Evolutionary conservation across 1,140 invertebrate species (phyloP).

Genomic region (Drosophila parabipectinata): DNA sequence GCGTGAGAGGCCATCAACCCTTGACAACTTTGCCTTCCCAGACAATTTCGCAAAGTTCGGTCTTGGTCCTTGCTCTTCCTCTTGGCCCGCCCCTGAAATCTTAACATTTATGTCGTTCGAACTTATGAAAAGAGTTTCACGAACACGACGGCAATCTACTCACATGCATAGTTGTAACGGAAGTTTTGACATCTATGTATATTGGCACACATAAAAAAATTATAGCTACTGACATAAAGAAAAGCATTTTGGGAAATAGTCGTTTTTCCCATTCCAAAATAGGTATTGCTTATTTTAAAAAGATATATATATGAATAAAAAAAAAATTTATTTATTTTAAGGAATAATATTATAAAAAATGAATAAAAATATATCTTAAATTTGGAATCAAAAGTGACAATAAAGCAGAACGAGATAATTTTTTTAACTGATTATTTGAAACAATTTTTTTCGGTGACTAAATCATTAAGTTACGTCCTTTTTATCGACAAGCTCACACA

Average conservation of each 20-base stretch:
- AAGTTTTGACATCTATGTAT: conserved; percentile 71
- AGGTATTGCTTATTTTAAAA: too few relatives aligned
- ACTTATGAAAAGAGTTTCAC: conserved; percentile 74
- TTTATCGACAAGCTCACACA: conserved; percentile 62
- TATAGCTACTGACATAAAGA: too few relatives aligned
- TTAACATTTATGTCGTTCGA: conserved; percentile 66
- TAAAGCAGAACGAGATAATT: too few relatives aligned
- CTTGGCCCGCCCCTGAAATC: conserved; percentile 27
- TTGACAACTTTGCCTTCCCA: conserved; percentile 64
- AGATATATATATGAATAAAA: too few relatives aligned
- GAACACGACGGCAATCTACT: conserved; percentile 65
- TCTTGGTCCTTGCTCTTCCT: conserved; percentile 17
- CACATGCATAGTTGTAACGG: conserved; percentile 28
- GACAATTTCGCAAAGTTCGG: conserved; percentile 71
- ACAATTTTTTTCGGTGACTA: too few relatives aligned
- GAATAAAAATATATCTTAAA: too few relatives aligned
- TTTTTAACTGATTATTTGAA: too few relatives aligned
- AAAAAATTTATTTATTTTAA: too few relatives aligned
- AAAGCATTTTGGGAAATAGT: too few relatives aligned
- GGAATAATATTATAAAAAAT: too few relatives aligned
- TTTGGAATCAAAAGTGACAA: too few relatives aligned
- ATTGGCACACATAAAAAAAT: conserved; percentile 41
- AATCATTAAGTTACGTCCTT: conserved; percentile 1
- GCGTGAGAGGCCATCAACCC: conserved; percentile 51
- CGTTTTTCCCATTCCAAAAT: too few relatives aligned